Evolutionary conservation across 2,797 vertebrate genomes (phyloP), one percentile per base, ranked within the genome.

Genomic region (Pristis pectinata): DNA sequence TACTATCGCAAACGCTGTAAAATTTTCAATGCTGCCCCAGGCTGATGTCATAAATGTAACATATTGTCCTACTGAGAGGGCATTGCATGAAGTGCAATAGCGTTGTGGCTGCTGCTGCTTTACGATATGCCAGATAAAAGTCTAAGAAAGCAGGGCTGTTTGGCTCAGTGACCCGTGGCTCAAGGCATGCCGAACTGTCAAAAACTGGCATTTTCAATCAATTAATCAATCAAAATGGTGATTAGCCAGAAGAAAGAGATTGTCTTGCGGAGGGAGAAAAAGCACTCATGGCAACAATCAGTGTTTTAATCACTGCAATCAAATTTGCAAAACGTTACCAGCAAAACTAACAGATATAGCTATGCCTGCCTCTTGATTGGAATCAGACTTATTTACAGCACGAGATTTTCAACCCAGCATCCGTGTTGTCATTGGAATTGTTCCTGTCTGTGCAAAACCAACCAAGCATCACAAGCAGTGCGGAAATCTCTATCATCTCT

Each of bases 271-370:
- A 22, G 89, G 22, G 34, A 37, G 61, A 30, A 37, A 72, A 85
- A 70, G 1, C 27, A 94, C 2, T 74, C 27, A 41, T 15, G n/a
- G 30, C 11, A 74, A 64, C 44, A 53, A 76, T 70, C 91, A 59
- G 61, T 37, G 4, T 59, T 93, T 64, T 41, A 72, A 30, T 53
- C 92, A 13, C 15, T 19, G 74, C 53, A 94, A 53, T 74, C 92
- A 94, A 93, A 27, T 93, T 74, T 74, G 67, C 22, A 93, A 93
- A 37, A n/a, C 64, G 56, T 37, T 89, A 89, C 91, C 56, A 89
- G 17, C 2, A n/a, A 91, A 64, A 64, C 59, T 64, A 37, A 17
- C 85, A 64, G 59, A 61, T 89, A n/a, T 89, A 72, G 6, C 34
- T 64, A 37, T n/a, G 11, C n/a, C 37, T 30, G 37, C 5, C 56